Conservation (phyloP, 2,113 vertebrate genomes). For the Upupa epops region DNA sequence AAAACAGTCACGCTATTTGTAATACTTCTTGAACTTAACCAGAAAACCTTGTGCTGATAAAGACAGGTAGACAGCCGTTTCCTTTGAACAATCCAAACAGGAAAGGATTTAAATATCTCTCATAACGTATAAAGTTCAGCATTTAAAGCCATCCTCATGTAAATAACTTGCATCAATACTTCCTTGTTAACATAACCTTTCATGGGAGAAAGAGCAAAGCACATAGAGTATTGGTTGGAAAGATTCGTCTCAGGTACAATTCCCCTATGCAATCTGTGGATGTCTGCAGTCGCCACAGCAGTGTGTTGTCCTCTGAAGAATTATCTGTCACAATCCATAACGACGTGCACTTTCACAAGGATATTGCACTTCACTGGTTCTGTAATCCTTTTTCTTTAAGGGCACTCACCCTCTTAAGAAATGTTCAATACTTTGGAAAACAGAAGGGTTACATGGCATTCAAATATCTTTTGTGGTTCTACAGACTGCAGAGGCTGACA, state of each 20-base stretch:
- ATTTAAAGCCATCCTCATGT: not conserved
- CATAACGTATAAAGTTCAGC: not conserved
- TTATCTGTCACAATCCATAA: conserved; percentile 54
- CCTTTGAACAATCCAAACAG: not conserved
- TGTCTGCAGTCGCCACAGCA: not conserved
- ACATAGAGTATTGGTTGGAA: not conserved
- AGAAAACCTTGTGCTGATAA: not conserved
- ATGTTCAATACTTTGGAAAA: conserved; percentile 12
- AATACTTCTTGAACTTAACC: not conserved
- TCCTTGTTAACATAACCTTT: not conserved
- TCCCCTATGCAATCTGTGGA: not conserved
- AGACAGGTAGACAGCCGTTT: not conserved
- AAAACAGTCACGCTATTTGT: not conserved
- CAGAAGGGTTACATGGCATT: not conserved
- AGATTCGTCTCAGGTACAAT: conserved; percentile 24
- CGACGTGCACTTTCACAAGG: conserved; percentile 38
- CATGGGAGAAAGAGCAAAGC: not conserved
- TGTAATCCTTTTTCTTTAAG: conserved; percentile 33
- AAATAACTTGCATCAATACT: not conserved
- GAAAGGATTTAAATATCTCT: not conserved
- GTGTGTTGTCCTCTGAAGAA: conserved; percentile 30
- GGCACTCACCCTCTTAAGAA: not conserved
- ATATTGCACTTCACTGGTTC: conserved; percentile 15
- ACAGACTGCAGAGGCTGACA: not conserved
- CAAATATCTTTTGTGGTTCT: not conserved